Evolutionary conservation across 2,888 invertebrate genomes (phyloP).

Genomic region (Megaustenia siamemsis): DNA sequence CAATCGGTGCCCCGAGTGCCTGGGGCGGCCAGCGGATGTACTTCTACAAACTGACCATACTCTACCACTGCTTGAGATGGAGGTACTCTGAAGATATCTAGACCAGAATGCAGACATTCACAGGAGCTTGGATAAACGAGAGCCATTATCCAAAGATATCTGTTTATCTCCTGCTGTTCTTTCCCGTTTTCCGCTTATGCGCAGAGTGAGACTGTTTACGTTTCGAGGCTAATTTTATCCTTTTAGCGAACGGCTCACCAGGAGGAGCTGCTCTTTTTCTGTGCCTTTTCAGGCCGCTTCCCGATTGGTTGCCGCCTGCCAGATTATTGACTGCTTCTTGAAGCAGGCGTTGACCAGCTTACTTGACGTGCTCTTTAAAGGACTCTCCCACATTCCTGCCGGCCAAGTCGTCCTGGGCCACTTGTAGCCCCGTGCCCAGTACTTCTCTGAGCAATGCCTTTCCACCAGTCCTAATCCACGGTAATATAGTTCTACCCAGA

Average conservation of each 20-base stretch:
- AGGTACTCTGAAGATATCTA: conserved; percentile 49
- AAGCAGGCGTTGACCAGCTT: not conserved
- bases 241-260: not conserved
- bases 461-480: conserved; percentile 21
- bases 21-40: not conserved
- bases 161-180: not conserved
- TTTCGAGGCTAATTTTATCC: not conserved
- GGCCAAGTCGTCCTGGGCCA: conserved; percentile 17
- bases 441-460: conserved; percentile 36
- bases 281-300: not conserved
- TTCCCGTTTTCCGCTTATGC: not conserved
- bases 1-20: not conserved
- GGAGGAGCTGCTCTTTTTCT: not conserved
- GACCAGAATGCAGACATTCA: conserved; percentile 29
- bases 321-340: not conserved
- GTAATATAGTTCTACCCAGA: conserved; percentile 20
- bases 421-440: not conserved
- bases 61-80: conserved; percentile 44
- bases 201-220: too few relatives aligned
- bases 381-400: not conserved
- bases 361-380: not conserved
- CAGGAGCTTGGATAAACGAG: conserved; percentile 23
- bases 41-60: not conserved
- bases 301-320: not conserved
- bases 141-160: not conserved